Conservation (phyloP, 2,888 invertebrate genomes). For the Hypena proboscidalis region DNA sequence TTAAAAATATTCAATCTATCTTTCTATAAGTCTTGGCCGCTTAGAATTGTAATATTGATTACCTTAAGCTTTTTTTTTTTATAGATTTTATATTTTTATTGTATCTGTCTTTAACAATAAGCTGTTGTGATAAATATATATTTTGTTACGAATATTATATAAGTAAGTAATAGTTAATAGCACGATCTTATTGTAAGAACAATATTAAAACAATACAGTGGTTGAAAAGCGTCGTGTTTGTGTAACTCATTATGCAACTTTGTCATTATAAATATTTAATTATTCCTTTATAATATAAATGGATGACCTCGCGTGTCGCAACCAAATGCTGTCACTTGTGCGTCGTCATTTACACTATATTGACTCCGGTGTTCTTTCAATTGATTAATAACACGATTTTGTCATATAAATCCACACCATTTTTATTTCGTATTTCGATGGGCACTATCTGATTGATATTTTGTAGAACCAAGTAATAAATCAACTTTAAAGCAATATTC, state of each 20-base stretch:
- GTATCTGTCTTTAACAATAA: conserved; percentile 21
- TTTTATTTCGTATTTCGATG: too few relatives aligned
- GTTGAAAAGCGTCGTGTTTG: conserved; percentile 40
- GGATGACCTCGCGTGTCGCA: conserved; percentile 30
- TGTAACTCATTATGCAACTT: conserved; percentile 34
- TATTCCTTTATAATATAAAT: conserved; percentile 43
- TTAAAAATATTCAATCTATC: too few relatives aligned
- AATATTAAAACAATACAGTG: conserved; percentile 45
- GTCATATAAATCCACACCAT: too few relatives aligned
- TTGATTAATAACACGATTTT: too few relatives aligned
- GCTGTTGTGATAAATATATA: conserved; percentile 22
- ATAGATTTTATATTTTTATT: too few relatives aligned
- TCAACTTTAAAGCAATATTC: too few relatives aligned
- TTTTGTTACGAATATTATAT: conserved; percentile 8
- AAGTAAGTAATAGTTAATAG: conserved; percentile 17
- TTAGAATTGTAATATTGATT: too few relatives aligned
- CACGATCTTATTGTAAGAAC: conserved; percentile 35
- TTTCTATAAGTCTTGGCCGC: too few relatives aligned
- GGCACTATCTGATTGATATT: too few relatives aligned
- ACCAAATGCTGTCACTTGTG: conserved; percentile 53
- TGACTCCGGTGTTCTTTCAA: too few relatives aligned
- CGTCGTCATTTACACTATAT: conserved; percentile 26
- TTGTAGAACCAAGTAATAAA: too few relatives aligned
- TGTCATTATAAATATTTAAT: conserved; percentile 53
- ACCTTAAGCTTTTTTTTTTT: conserved; percentile 4